Base-by-base conservation (phyloP, 2,113 vertebrate genomes). In the Eleginops maclovinus region DNA sequence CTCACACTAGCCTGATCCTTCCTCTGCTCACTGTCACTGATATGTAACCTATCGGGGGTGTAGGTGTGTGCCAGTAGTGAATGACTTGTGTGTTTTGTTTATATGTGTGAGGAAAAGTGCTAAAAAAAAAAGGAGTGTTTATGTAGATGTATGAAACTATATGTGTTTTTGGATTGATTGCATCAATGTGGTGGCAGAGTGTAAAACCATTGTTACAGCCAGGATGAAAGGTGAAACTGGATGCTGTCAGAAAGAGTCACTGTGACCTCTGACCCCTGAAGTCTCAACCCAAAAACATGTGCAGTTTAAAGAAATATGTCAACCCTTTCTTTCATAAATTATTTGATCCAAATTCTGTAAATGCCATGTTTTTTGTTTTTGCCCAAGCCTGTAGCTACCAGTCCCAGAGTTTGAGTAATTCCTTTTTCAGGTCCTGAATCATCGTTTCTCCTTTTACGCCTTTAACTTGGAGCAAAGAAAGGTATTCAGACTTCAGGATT, bases 1-100 rank as follows among this genome's bases (percentile, higher is more conserved):
- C 78, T 87, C 81, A 84, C 77, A 87, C 85, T 83, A 72, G 79
- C 82, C 76, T 63, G 62, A 76, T 81, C 13, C 70, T 55, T 81
- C 83, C 84, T 76, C 72, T 75, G 71, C 73, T 70, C 41, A 44
- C 40, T 75, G 82, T 66, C 84, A 72, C 70, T 59, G 65, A 81
- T 72, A 60, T 3, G 72, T 63, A 72, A 53, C 41, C 31, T 53
- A 62, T 63, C 21, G 46, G 61, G 26, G 26, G 22, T 61, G 61
- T 9, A 1, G 12, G 31, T 54, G 43, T 61, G 50, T 24, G 10
- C 19, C 13, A 41, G 16, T 55, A 40, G 26, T 5, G 10, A 54
- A 21, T 46, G 75, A 47, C 40, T 60, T 5, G 0, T 21, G 56
- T 67, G 50, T 51, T 47, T 73, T 46, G 24, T 41, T 36, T 60